A percentile compares a stretch with the other conserved stretches of the same genome.
phyloP scores from a whole-genome alignment of 2,797 vertebrate genomes.

The Etheostoma nigrum region DNA sequence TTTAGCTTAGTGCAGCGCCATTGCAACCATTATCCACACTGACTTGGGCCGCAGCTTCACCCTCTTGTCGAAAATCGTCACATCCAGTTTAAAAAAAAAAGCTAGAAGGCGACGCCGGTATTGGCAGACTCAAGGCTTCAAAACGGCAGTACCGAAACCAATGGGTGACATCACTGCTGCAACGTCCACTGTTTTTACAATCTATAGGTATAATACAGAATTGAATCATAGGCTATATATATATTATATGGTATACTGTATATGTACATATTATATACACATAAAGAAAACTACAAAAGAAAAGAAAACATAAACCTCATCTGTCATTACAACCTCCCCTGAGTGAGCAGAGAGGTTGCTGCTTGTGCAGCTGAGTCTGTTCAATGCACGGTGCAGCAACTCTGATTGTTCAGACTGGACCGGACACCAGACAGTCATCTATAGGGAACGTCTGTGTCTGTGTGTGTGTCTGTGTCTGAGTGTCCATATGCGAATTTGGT shows the following conservation, averaged over 20 bases:
- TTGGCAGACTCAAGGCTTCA: too few species aligned
- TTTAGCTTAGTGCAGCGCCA: too few species aligned
- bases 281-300: neutral
- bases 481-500: conserved; percentile 40
- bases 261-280: too few species aligned
- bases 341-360: conserved; percentile 52
- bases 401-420: conserved; percentile 45
- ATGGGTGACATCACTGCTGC: too few species aligned
- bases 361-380: conserved; percentile 53
- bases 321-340: conserved; percentile 29
- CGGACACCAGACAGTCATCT: conserved; percentile 45
- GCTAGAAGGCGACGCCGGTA: too few species aligned
- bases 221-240: neutral
- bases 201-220: neutral
- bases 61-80: too few species aligned
- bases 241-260: too few species aligned
- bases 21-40: too few species aligned
- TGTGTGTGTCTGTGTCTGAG: neutral
- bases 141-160: too few species aligned
- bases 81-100: too few species aligned
- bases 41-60: too few species aligned
- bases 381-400: conserved; percentile 45
- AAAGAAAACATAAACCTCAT: conserved; percentile 34
- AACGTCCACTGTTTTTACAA: too few species aligned
- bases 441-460: conserved; percentile 25